phyloP scores from a whole-genome alignment of 2,888 invertebrate species.

The Idaea biselata region DNA sequence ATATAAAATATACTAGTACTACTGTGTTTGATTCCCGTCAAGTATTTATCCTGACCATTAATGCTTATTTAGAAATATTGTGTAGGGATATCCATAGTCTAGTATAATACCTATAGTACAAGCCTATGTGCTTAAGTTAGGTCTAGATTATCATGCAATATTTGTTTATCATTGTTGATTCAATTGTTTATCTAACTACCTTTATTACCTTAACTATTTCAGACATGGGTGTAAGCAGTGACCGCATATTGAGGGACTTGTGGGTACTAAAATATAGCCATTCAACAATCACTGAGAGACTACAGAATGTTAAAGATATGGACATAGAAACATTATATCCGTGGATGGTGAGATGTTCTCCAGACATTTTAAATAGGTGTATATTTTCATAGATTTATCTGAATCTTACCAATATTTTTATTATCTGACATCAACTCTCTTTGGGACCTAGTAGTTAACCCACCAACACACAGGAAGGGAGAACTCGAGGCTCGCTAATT shows the following conservation, averaged over 20 bases:
- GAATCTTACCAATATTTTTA: not conserved
- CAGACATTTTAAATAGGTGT: conserved; percentile 78
- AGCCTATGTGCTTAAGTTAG: no score
- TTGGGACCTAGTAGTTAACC: no score
- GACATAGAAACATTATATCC: conserved; percentile 79
- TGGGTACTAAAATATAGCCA: conserved; percentile 83
- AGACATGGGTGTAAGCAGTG: conserved; percentile 76
- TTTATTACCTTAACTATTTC: conserved; percentile 27
- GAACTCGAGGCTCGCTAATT: no score
- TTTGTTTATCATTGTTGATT: not conserved
- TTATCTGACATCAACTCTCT: no score
- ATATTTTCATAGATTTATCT: conserved; percentile 2
- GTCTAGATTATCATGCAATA: not conserved
- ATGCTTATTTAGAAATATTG: no score
- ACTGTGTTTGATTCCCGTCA: not conserved
- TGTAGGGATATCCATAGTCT: no score
- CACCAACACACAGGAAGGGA: no score
- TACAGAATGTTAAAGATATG: conserved; percentile 70
- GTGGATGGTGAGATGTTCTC: conserved; percentile 84
- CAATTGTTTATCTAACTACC: not conserved
- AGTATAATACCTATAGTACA: no score
- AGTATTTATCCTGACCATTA: no score
- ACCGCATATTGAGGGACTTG: conserved; percentile 80
- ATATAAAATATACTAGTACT: no score
- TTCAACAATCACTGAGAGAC: conserved; percentile 71